Base-by-base conservation (phyloP, 2,797 vertebrate genomes). In the Microtus obscurus region DNA sequence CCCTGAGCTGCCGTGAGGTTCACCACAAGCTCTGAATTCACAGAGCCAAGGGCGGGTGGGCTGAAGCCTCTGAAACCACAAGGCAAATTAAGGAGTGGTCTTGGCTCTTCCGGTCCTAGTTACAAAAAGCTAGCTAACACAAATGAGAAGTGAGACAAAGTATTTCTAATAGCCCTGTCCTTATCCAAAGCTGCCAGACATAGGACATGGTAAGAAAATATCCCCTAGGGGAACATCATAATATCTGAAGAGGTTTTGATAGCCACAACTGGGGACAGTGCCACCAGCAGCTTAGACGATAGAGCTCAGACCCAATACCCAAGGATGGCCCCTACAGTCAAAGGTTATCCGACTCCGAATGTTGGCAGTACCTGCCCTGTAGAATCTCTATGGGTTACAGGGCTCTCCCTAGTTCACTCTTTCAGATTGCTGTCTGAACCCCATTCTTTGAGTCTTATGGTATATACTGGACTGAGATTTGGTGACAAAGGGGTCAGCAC, bases 131-230 rank as follows among this genome's bases (percentile, higher is more conserved):
- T 21, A n/a, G 19, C 48, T 61, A 51, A 78, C 17, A 51, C 31
- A 23, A 76, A 51, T 29, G 19, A 56, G 27, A 40, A 76, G 40
- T 31, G 27, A 76, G 61, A 71, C 6, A 29, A 65, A 13, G n/a
- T 29, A 34, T 45, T 92, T 53, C 80, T 78, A 40, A 78, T 29
- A 34, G 51, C 6, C 5, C 21, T 73, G 14, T 82, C 69, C 14
- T 86, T 78, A 87, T 23, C 12, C 34, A 93, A 85, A 27, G 65
- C 71, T 48, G 63, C 87, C 4, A 89, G 78, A 87, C 51, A 81
- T 65, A 93, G 86, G 56, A 43, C 4, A 95, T 40, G 69, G 4
- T 61, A 59, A 94, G 21, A 74, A 94, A 80, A 59, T 29, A 56
- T 9, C 37, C 8, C n/a, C 27, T 3, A 4, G 43, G 45, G 31